Evolutionary conservation across 2,797 vertebrate genomes (phyloP), one percentile per base, ranked within the genome.

Genomic region (Oreochromis grahami): DNA sequence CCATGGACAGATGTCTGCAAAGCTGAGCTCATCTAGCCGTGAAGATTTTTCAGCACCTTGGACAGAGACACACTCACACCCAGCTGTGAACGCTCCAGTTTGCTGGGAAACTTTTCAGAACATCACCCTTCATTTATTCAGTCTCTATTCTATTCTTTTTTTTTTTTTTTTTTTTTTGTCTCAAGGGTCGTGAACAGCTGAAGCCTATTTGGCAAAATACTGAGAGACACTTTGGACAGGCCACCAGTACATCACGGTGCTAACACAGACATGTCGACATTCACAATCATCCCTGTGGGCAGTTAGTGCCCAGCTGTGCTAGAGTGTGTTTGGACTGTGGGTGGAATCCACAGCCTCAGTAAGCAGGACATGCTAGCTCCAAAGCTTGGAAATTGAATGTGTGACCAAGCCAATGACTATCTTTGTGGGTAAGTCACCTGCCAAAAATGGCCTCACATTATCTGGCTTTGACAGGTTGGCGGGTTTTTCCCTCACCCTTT

Each of bases 171-270:
- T 34, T 2, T 56, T 2, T 11, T 12, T 4, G 0, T 52, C 74
- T 50, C n/a, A 19, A 82, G 77, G 65, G 81, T 72, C 7, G 7
- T 19, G 68, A 76, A 70, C 83, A 76, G 77, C 81, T 86, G 60
- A 84, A 89, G 77, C 76, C 79, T 19, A 82, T 81, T 81, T 83
- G 78, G 50, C 48, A 36, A 76, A 68, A 92, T 88, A 80, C 77
- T 77, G 58, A 78, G 81, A 88, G 92, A 91, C 92, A 87, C 52
- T 82, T 86, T 81, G 84, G 92, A 92, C 87, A 90, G 79, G 76
- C 79, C 79, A 87, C 78, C 72, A 8, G 84, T 88, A 83, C 82
- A 68, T 88, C 85, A 56, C 50, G 3, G 78, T 1, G 48, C 76
- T 80, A 51, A 87, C 68, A 26, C 82, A 68, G 24, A 79, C 56